Evolutionary conservation across 2,888 invertebrate genomes (phyloP).

Genomic region (Ditula angustiorana): DNA sequence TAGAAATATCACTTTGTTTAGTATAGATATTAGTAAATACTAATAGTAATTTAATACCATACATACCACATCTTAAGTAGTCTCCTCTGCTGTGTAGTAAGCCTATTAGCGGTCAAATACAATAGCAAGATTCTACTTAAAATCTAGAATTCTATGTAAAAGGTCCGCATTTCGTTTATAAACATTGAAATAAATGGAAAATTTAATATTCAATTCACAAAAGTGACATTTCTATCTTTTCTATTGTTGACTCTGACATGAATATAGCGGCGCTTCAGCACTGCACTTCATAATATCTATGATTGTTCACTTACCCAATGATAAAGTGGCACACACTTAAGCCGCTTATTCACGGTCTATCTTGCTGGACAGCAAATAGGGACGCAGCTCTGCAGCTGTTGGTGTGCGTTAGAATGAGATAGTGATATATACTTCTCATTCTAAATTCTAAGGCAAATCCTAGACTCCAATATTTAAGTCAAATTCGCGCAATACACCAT

Average conservation of each 20-base stretch:
- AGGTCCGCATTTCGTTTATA: neutral
- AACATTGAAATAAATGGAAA: neutral
- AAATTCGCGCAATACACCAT: too few relatives aligned
- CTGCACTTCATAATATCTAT: too few relatives aligned
- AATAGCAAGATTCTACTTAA: neutral
- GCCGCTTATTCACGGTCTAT: too few relatives aligned
- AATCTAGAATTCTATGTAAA: neutral
- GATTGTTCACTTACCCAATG: too few relatives aligned
- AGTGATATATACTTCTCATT: too few relatives aligned
- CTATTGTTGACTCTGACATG: neutral
- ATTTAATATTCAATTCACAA: neutral
- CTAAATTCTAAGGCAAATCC: too few relatives aligned
- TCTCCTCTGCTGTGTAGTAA: neutral
- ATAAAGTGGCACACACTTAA: too few relatives aligned
- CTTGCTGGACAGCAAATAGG: too few relatives aligned
- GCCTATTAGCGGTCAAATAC: neutral
- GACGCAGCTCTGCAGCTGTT: too few relatives aligned
- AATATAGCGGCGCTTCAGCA: neutral
- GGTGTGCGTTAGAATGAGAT: too few relatives aligned
- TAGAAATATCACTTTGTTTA: slow-evolving; percentile 44
- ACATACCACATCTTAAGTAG: slow-evolving; percentile 6
- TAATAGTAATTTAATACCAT: neutral
- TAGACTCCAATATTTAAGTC: too few relatives aligned
- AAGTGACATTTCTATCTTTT: neutral
- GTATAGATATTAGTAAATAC: slow-evolving; percentile 41